A percentile compares a stretch with the other conserved stretches of the same genome.
Conservation (phyloP, 2,113 vertebrate species). For the Mobula hypostoma region DNA sequence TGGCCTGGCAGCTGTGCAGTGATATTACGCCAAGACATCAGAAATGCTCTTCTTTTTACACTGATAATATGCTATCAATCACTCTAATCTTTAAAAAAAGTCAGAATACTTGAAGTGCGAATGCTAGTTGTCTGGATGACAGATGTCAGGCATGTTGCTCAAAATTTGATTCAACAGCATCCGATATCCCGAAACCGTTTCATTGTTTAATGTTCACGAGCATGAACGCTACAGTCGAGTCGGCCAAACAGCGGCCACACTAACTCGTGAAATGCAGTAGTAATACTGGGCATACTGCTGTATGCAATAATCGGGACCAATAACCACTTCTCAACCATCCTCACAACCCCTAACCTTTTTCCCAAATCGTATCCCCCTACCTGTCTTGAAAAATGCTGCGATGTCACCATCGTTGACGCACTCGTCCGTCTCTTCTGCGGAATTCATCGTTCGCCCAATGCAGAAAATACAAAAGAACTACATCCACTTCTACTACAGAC, state of each 20-base stretch:
- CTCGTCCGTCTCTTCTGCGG: conserved; percentile 71
- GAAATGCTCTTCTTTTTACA: not conserved
- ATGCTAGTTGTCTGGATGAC: not conserved
- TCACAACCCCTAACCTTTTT: not conserved
- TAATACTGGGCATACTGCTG: not conserved
- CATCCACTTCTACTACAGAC: conserved; percentile 38
- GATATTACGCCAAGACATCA: not conserved
- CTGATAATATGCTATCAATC: not conserved
- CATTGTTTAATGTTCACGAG: conserved; percentile 25
- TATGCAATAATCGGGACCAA: not conserved
- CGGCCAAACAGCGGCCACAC: conserved; percentile 15
- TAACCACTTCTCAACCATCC: not conserved
- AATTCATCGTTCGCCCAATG: conserved; percentile 63
- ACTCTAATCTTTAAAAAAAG: not conserved
- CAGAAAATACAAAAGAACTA: conserved; percentile 20
- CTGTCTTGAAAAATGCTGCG: conserved; percentile 80
- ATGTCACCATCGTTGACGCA: conserved; percentile 73
- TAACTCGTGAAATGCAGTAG: not conserved
- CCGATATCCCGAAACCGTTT: not conserved
- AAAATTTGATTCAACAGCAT: not conserved
- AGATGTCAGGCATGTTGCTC: not conserved
- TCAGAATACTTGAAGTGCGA: not conserved
- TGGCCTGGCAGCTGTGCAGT: not conserved
- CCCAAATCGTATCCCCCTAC: conserved; percentile 48
- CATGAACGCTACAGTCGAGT: not conserved